Evolutionary conservation across 2,797 vertebrate species (phyloP).

Genomic region (Mus spretus): DNA sequence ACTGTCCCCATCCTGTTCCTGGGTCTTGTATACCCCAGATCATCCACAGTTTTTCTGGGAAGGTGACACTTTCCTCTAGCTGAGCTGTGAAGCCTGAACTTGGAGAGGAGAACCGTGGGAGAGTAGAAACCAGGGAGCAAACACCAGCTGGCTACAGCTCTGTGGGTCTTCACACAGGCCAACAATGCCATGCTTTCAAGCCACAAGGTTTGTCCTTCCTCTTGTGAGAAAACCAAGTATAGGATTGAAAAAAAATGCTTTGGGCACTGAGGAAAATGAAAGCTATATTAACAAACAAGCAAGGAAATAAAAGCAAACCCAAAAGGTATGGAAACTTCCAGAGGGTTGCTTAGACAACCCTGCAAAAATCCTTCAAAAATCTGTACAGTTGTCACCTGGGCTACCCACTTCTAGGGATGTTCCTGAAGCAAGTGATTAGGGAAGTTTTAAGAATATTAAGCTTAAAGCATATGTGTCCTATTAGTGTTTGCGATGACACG

Average conservation of each 20-base stretch:
- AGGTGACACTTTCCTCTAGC: constrained; percentile 55
- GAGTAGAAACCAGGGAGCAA: constrained; percentile 41
- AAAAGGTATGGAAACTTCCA: constrained; percentile 8
- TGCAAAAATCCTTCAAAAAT: constrained; percentile 32
- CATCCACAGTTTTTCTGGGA: constrained; percentile 38
- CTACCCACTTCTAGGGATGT: constrained; percentile 49
- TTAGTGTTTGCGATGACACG: constrained; percentile 1
- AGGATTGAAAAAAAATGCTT: not conserved
- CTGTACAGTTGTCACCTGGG: not conserved
- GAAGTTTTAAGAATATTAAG: constrained; percentile 54
- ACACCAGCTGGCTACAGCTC: constrained; percentile 71
- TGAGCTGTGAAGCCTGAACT: constrained; percentile 66
- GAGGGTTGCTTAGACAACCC: constrained; percentile 41
- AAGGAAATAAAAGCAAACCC: constrained; percentile 61
- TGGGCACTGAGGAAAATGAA: constrained; percentile 1
- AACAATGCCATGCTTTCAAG: not conserved
- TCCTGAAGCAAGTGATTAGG: constrained; percentile 10
- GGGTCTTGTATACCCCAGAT: not conserved
- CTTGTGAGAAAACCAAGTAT: constrained; percentile 30
- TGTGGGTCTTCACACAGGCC: not conserved
- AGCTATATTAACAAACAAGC: not conserved
- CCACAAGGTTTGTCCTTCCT: not conserved
- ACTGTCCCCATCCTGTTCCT: not conserved
- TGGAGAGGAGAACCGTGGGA: constrained; percentile 71
- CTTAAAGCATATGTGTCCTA: constrained; percentile 54